phyloP scores from a whole-genome alignment of 2,888 invertebrate genomes.

The Beris morrisii region DNA sequence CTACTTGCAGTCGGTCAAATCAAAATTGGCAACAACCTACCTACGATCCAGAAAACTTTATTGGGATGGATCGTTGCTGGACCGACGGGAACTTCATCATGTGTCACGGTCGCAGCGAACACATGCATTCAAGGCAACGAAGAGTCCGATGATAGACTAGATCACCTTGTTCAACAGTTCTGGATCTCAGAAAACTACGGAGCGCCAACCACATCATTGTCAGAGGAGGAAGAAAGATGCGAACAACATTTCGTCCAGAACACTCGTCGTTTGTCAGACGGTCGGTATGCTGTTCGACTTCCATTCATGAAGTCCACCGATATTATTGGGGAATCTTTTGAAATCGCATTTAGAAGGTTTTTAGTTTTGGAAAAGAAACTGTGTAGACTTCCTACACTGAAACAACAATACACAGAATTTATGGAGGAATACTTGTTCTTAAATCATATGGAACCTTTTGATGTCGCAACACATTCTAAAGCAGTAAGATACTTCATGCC shows the following conservation, averaged over 20 bases:
- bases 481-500: conserved; percentile 6
- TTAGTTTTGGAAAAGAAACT: neutral
- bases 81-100: neutral
- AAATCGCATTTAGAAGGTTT: neutral
- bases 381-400: too few species aligned
- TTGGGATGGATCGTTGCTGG: conserved; percentile 21
- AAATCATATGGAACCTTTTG: neutral
- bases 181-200: neutral
- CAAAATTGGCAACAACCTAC: conserved; percentile 12
- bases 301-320: neutral
- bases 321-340: neutral
- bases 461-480: neutral
- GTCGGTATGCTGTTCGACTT: conserved; percentile 1
- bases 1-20: conserved; percentile 21
- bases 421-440: neutral
- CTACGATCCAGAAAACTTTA: conserved; percentile 19
- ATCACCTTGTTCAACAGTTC: neutral
- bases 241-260: neutral
- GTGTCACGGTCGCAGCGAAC: too few species aligned
- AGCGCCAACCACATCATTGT: neutral
- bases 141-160: neutral
- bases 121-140: neutral
- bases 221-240: neutral
- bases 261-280: neutral
- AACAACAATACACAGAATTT: neutral